Percentiles rank a stretch among this genome's conserved stretches.
Conservation (phyloP, 2,113 vertebrate species). For the Bos indicus region DNA sequence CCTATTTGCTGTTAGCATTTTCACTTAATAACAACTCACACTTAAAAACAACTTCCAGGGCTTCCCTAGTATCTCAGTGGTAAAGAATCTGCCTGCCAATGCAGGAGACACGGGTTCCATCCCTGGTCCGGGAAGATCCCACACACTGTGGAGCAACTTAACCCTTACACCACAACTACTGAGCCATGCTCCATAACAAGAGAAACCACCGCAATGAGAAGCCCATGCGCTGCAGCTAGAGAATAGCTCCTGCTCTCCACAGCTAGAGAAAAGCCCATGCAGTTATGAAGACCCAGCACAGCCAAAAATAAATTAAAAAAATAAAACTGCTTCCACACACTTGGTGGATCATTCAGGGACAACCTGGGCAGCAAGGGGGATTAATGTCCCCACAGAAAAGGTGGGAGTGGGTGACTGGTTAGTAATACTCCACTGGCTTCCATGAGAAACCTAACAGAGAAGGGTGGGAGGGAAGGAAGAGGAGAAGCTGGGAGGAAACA, state of each 20-base stretch:
- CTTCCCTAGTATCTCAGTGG: neutral
- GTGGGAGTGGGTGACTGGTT: neutral
- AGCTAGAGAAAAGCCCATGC: neutral
- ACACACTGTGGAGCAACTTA: neutral
- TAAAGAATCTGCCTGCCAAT: neutral
- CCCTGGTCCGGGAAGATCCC: neutral
- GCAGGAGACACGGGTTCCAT: neutral
- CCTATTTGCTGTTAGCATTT: neutral
- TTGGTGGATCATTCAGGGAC: neutral
- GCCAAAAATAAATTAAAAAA: neutral
- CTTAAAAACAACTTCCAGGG: neutral
- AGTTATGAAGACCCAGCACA: neutral
- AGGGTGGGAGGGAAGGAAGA: neutral
- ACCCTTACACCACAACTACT: neutral
- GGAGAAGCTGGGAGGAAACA: neutral
- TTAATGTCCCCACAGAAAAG: neutral
- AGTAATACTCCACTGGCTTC: neutral
- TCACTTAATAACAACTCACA: neutral
- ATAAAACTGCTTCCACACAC: neutral
- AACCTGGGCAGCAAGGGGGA: neutral
- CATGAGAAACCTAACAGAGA: neutral
- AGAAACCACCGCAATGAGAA: neutral
- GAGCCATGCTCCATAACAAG: neutral
- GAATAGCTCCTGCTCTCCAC: neutral
- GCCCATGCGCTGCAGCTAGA: neutral